phyloP scores from a whole-genome alignment of 1,140 invertebrate genomes.

The Trialeurodes vaporariorum region DNA sequence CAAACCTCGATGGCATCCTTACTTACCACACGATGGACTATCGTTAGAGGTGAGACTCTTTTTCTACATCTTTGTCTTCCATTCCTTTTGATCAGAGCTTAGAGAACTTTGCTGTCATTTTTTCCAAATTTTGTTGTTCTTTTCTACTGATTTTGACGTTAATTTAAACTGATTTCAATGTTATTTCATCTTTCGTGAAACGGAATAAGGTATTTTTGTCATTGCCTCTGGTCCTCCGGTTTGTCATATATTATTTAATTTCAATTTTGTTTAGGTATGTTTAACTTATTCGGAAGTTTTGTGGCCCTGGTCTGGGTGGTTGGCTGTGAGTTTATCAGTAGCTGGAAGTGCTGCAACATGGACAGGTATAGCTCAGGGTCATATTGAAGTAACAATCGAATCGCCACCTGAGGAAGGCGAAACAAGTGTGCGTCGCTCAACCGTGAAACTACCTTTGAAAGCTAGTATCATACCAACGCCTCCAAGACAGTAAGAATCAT shows the following conservation, averaged over 20 bases:
- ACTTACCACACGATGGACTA: constrained; percentile 59
- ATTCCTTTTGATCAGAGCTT: too few relatives aligned
- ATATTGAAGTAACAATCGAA: constrained; percentile 72
- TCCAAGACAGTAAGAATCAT: constrained; percentile 49
- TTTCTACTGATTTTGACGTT: too few relatives aligned
- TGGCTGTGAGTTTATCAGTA: constrained; percentile 60
- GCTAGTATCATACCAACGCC: constrained; percentile 63
- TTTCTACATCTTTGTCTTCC: too few relatives aligned
- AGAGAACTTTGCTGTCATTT: too few relatives aligned
- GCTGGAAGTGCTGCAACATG: constrained; percentile 51
- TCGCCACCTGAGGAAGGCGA: constrained; percentile 60
- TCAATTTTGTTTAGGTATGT: constrained; percentile 53
- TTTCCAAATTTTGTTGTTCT: too few relatives aligned
- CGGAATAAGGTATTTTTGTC: too few relatives aligned
- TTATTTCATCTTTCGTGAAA: too few relatives aligned
- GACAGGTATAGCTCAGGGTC: constrained; percentile 69
- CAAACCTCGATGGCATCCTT: constrained; percentile 78
- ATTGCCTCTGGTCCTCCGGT: too few relatives aligned
- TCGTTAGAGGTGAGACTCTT: constrained; percentile 35
- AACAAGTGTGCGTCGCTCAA: constrained; percentile 47
- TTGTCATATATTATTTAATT: too few relatives aligned
- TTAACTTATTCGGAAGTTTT: constrained; percentile 66
- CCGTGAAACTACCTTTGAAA: constrained; percentile 62
- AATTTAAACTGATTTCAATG: too few relatives aligned
- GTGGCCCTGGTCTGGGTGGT: constrained; percentile 96